phyloP scores from a whole-genome alignment of 2,113 vertebrate genomes.

The Tupaia tana region DNA sequence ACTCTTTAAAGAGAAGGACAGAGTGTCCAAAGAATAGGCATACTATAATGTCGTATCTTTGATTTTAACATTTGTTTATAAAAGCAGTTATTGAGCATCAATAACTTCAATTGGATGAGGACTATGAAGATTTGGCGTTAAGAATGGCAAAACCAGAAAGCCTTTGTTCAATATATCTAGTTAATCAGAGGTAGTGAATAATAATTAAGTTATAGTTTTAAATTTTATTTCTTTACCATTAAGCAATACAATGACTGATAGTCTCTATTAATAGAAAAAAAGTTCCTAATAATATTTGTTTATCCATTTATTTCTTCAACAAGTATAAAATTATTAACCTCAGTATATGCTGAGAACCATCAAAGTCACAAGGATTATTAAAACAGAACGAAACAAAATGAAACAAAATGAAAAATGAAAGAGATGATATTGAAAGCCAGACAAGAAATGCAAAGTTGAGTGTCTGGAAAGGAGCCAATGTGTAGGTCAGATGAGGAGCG shows the following conservation, averaged over 20 bases:
- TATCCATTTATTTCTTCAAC: constrained; percentile 5
- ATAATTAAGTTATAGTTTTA: neutral
- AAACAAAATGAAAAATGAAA: too few relatives aligned
- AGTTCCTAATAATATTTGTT: neutral
- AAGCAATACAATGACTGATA: neutral
- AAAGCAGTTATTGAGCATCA: neutral
- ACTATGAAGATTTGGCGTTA: neutral
- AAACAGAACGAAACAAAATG: neutral
- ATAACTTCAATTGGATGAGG: neutral
- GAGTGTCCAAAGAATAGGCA: neutral
- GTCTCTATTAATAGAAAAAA: constrained; percentile 22
- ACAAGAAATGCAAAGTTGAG: neutral
- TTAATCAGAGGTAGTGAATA: neutral
- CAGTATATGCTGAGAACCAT: neutral
- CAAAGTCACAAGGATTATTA: neutral
- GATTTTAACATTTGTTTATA: constrained; percentile 22
- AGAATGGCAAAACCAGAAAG: neutral
- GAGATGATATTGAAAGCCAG: neutral
- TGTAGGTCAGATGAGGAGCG: neutral
- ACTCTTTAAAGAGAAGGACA: neutral
- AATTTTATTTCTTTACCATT: constrained; percentile 41
- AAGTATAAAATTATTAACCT: neutral
- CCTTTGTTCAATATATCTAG: neutral
- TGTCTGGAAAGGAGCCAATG: neutral
- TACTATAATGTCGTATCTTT: neutral